Conservation (phyloP, 2,888 invertebrate genomes). For the Lutraria lutraria region DNA sequence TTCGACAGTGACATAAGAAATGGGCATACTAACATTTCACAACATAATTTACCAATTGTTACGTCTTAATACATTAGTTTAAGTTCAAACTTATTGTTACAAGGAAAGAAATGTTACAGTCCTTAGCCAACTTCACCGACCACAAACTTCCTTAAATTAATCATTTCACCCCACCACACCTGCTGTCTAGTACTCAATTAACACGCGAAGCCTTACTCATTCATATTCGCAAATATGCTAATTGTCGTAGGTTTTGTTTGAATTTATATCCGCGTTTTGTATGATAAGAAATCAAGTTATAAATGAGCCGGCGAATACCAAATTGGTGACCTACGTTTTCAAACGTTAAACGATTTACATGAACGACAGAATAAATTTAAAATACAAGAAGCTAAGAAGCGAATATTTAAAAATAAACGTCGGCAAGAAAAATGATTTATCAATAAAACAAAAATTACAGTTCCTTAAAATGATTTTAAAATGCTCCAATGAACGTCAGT, state of each 20-base stretch:
- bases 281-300: background rate
- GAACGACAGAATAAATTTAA: no score
- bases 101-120: background rate
- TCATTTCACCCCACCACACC: background rate
- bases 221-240: conserved; percentile 17
- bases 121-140: background rate
- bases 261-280: background rate
- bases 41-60: background rate
- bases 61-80: background rate
- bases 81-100: background rate
- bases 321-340: background rate
- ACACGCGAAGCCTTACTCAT: background rate
- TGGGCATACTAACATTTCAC: no score
- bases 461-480: no score
- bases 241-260: background rate
- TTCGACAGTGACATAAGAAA: no score
- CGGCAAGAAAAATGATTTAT: no score
- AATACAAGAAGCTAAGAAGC: no score
- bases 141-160: background rate
- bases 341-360: no score
- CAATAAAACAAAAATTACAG: no score
- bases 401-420: no score
- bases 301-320: background rate
- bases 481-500: no score
- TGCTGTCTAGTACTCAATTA: background rate